phyloP scores from a whole-genome alignment of 2,113 vertebrate genomes.

The Malurus melanocephalus region DNA sequence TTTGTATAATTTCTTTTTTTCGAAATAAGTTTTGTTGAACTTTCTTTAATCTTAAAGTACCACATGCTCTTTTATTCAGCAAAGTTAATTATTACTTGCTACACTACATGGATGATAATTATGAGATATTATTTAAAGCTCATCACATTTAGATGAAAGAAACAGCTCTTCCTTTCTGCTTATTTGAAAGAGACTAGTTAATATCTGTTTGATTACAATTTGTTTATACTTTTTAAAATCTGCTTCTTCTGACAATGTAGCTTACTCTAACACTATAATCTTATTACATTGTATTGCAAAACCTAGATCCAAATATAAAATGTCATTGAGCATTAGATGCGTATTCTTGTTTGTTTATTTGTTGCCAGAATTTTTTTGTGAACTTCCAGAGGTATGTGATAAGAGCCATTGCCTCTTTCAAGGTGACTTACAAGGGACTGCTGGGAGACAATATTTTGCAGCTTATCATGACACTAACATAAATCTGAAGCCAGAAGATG shows the following conservation, averaged over 20 bases:
- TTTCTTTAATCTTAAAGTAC: not conserved
- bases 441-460: not conserved
- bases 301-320: not conserved
- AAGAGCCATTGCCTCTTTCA: not conserved
- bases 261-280: not conserved
- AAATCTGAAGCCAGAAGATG: not conserved
- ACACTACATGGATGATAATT: not conserved
- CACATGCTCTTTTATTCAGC: not conserved
- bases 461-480: rapidly evolving
- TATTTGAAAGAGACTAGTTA: not conserved
- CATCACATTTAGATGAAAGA: not conserved
- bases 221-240: not conserved
- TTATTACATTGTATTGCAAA: not conserved
- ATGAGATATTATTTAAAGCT: not conserved
- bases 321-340: not conserved
- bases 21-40: not conserved
- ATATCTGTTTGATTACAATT: not conserved
- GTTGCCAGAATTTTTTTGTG: not conserved
- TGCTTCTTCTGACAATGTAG: not conserved
- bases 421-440: not conserved
- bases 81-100: not conserved
- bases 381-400: not conserved
- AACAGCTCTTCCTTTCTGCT: not conserved
- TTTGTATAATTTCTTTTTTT: not conserved
- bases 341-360: not conserved